Evolutionary conservation across 1,140 invertebrate genomes (phyloP), one percentile per base, ranked within the genome.

Genomic region (Delia radicum): DNA sequence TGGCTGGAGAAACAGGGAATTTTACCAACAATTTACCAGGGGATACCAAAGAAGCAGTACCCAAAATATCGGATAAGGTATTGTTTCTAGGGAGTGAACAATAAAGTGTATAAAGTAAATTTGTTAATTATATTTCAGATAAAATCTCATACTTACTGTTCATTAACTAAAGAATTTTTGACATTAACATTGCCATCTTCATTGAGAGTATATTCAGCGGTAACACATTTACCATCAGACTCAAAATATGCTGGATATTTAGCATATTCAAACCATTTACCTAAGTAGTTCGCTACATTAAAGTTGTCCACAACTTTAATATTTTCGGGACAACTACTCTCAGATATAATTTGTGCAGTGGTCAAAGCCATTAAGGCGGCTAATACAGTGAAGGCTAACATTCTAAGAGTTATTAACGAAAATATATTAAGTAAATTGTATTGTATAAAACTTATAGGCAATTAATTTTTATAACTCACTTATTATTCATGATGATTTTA

Each of bases 221-320:
- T 90, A 3, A 92, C 89, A 80, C 93, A 94, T 84, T 91, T 92
- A 7, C 92, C 92, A 2, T 89, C 91, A 62, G 91, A 87, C 82
- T 94, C 90, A 81, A 93, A 93, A n/a, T 91, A 78, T 0, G 91
- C 89, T 80, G 93, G 93, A 80, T 93, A 94, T 78, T 91, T 90
- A 82, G 92, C 91, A 10, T 89, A 89, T 87, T 94, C 92, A 80
- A 92, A 94, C 93, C 93, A 94, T 79, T 89, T 90, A 5, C 93
- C 93, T 74, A 91, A 78, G 83, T 93, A 94, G 31, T 77, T 27
- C 10, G 46, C 7, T 27, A 74, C 33, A 55, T 73, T 21, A 28
- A 76, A 76, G 62, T 74, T 15, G 2, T 42, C 18, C 8, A 74
- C 55, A 3, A 74, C 73, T 24, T 67, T 3, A 21, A 76, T 65